A percentile compares a stretch with the other conserved stretches of the same genome.
These are phyloP conservation scores for Ondatra zibethicus DNA, from an alignment of 2,113 vertebrate species.

Conservation along the genomic window DNA sequence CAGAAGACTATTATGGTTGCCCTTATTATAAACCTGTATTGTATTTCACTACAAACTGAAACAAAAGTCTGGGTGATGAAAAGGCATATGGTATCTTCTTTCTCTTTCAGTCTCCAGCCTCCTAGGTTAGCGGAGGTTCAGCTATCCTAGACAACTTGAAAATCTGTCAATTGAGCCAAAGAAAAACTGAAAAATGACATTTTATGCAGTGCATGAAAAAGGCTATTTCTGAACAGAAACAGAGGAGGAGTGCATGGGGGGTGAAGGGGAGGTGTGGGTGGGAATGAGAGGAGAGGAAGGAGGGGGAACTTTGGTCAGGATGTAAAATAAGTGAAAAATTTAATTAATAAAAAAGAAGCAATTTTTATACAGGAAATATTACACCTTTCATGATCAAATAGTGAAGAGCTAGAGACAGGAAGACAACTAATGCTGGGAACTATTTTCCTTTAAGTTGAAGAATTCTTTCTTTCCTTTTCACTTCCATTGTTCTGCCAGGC, in stretches of 20 bases:
- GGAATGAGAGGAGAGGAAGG: background rate
- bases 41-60: conserved; percentile 17
- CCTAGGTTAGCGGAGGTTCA: conserved; percentile 11
- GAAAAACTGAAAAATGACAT: conserved; percentile 29
- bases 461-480: conserved; percentile 23
- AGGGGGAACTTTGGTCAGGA: background rate
- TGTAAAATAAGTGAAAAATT: background rate
- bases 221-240: background rate
- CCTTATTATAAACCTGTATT: conserved; percentile 39
- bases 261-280: background rate
- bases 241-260: background rate
- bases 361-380: conserved; percentile 3
- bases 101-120: background rate
- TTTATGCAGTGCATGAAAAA: conserved; percentile 24
- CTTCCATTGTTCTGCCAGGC: background rate
- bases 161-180: conserved; percentile 43
- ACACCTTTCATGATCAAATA: conserved; percentile 25
- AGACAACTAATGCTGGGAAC: conserved; percentile 8
- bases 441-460: conserved; percentile 14
- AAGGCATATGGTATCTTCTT: background rate
- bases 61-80: background rate
- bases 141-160: background rate
- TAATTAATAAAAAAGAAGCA: background rate
- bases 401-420: background rate
- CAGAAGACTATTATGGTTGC: background rate